Conservation (phyloP, 2,797 vertebrate species). For the Cyclura pinguis region DNA sequence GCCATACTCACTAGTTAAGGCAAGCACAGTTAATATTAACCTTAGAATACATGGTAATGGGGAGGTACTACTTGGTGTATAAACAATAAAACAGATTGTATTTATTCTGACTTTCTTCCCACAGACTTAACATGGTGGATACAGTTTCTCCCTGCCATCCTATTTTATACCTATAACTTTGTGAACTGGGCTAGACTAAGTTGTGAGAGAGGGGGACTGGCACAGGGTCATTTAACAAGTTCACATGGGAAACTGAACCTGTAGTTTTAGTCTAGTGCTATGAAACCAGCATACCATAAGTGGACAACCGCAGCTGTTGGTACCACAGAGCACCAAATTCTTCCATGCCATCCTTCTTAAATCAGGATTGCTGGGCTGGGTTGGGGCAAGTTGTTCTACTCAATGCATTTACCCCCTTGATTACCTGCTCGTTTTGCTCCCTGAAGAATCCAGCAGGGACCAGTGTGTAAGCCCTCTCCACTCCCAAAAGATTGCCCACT, state of each 20-base stretch:
- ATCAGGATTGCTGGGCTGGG: no score
- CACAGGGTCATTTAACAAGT: background rate
- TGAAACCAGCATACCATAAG: background rate
- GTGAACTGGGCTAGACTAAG: background rate
- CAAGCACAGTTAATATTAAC: slow-evolving; percentile 6
- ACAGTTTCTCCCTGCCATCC: background rate
- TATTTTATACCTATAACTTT: background rate
- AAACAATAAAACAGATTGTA: background rate
- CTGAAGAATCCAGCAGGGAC: no score
- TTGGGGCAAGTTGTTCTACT: background rate
- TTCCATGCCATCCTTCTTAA: no score
- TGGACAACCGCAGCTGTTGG: no score
- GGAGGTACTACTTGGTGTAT: background rate
- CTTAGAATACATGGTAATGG: background rate
- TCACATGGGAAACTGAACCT: background rate
- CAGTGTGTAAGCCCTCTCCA: no score
- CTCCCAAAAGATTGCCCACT: background rate
- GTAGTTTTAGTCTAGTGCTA: background rate
- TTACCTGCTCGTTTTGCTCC: background rate
- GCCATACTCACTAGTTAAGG: background rate
- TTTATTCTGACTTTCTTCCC: background rate
- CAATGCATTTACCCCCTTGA: background rate
- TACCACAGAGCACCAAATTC: no score
- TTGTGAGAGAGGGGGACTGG: no score
- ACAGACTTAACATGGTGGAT: background rate